These are phyloP conservation scores for Lemur catta DNA, from an alignment of 2,797 vertebrate genomes.

Conservation along the genomic window DNA sequence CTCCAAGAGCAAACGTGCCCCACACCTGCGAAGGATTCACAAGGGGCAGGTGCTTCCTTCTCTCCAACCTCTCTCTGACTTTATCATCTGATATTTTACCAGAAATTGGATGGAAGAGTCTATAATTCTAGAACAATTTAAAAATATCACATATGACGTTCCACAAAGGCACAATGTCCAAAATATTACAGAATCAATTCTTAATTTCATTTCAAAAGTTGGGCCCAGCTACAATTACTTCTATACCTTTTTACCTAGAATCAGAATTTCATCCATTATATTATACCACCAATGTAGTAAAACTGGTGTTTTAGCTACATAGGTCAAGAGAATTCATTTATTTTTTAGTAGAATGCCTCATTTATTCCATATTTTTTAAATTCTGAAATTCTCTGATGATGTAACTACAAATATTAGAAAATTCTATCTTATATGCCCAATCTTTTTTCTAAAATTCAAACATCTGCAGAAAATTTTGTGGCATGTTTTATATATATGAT, in stretches of 20 bases:
- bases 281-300: neutral
- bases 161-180: neutral
- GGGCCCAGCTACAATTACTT: neutral
- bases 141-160: neutral
- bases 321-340: neutral
- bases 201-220: neutral
- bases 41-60: accelerated
- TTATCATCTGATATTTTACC: neutral
- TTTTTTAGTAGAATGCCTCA: neutral
- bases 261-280: neutral
- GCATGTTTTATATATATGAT: neutral
- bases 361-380: neutral
- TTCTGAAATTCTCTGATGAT: neutral
- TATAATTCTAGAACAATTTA: neutral
- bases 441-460: neutral
- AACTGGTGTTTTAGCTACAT: neutral
- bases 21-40: accelerated
- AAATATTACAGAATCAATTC: neutral
- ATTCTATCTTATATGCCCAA: no score
- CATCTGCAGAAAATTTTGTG: neutral
- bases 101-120: neutral
- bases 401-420: neutral
- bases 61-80: neutral
- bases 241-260: neutral
- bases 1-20: neutral